Conservation (phyloP, 23 tunicate genomes). For the Botrylloides violaceus region DNA sequence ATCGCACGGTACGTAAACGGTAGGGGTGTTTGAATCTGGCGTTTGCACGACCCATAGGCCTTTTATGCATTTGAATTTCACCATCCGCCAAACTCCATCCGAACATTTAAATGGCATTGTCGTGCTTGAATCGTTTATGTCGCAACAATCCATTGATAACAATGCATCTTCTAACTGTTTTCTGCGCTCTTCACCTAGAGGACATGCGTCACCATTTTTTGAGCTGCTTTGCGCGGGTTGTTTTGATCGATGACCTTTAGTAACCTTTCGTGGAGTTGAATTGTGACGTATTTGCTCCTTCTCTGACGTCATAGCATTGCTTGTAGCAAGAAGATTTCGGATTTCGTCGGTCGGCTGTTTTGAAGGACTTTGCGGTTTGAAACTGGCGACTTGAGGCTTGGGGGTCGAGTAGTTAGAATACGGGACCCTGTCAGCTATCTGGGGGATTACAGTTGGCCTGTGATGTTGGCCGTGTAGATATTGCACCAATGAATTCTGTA, state of each 20-base stretch:
- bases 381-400: neutral
- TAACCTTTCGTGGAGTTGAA: neutral
- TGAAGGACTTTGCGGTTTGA: neutral
- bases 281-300: neutral
- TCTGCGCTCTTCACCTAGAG: constrained; percentile 45
- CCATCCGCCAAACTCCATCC: constrained; percentile 84
- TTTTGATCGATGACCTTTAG: neutral
- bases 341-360: neutral
- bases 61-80: constrained; percentile 49
- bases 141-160: constrained; percentile 70
- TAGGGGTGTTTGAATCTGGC: constrained; percentile 47
- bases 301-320: neutral
- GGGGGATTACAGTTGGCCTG: neutral
- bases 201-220: neutral
- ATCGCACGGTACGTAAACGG: constrained; percentile 48
- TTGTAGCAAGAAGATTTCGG: neutral
- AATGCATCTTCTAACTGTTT: constrained; percentile 65
- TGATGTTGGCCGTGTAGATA: neutral
- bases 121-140: constrained; percentile 47
- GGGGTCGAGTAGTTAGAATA: neutral
- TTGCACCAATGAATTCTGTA: neutral
- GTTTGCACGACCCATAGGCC: constrained; percentile 76
- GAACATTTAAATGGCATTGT: constrained; percentile 55
- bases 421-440: neutral
- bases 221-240: neutral